Base-by-base conservation (phyloP, 2,888 invertebrate species). In the Protodeltote pygarga region DNA sequence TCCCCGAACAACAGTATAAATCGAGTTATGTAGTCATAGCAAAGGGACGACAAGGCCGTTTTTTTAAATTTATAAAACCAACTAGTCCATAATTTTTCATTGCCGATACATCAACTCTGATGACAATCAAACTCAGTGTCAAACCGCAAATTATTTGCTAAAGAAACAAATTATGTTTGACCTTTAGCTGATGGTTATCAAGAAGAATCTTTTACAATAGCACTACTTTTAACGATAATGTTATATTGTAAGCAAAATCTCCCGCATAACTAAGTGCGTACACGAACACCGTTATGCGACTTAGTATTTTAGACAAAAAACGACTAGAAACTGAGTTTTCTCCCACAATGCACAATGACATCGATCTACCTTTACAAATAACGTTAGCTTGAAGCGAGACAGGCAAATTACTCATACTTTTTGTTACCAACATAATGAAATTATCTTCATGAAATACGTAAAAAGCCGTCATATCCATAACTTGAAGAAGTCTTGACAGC, bases 401-500 rank as follows among this genome's bases (percentile, higher is more conserved):
- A 68, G 63, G 65, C 63, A 71, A 69, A 69, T 71, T 68, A 65
- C 39, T 28, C 46, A 42, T 33, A 46, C 47, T 54, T 62, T 58
- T 62, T 65, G 29, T 34, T 28, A 27, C 31, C 27, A 32, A 59
- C 57, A 62, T 81, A 81, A 83, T 80, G 79, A 83, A 83, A 81
- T 79, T 81, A 82, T 83, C 77, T 65, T 69, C 71, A 73, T 73
- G 67, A 61, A 68, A 48, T 45, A 55, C 64, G 71, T 77, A 85
- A 85, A 85, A 85, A 84, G 71, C 65, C 54, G 77, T 77, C 79
- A 82, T 83, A 82, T 72, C 78, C 81, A 81, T 82, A 84, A 76
- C 70, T 76, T 55, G 73, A 62, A 60, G 70, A 38, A 42, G 65
- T 65, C 72, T 71, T 68, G 76, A 73, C 78, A 77, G 79, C 72